Conservation (phyloP, 2,888 invertebrate genomes). For the Caenorhabditis auriculariae region DNA sequence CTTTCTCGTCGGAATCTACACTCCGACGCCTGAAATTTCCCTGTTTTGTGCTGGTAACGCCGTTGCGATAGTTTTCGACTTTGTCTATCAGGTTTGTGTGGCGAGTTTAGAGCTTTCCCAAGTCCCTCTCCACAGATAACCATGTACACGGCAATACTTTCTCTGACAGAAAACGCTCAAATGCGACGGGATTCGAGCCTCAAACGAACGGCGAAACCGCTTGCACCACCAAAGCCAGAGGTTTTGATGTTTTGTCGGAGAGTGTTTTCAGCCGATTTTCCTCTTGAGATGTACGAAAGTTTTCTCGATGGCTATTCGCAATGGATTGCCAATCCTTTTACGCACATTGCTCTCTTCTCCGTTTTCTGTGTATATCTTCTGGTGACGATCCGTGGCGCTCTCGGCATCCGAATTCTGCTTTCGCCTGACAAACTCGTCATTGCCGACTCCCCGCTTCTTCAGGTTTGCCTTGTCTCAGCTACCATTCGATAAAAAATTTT, state of each 20-base stretch:
- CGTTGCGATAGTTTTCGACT: slow-evolving; percentile 84
- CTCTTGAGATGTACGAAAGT: too few relatives aligned
- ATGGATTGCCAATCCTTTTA: slow-evolving; percentile 55
- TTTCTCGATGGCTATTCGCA: slow-evolving; percentile 47
- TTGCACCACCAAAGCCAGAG: too few relatives aligned
- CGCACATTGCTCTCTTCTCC: slow-evolving; percentile 46
- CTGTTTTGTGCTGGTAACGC: slow-evolving; percentile 94
- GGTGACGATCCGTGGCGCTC: slow-evolving; percentile 39
- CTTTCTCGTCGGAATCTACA: slow-evolving; percentile 77
- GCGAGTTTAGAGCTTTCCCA: too few relatives aligned
- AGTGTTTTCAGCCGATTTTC: too few relatives aligned
- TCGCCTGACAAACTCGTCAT: slow-evolving; percentile 57
- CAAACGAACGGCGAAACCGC: too few relatives aligned
- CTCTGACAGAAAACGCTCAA: slow-evolving; percentile 36
- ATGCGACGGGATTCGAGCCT: slow-evolving; percentile 26
- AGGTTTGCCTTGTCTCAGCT: slow-evolving; percentile 15
- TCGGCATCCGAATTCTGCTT: slow-evolving; percentile 47
- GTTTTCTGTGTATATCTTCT: slow-evolving; percentile 40
- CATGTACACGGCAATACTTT: slow-evolving; percentile 43
- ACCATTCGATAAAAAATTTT: background rate
- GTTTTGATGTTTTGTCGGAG: too few relatives aligned
- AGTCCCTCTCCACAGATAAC: slow-evolving; percentile 34
- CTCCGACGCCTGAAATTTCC: slow-evolving; percentile 87
- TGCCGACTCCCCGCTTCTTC: slow-evolving; percentile 50
- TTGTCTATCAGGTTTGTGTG: slow-evolving; percentile 78